phyloP scores from a whole-genome alignment of 2,113 vertebrate genomes.

The Pluvianellus socialis region DNA sequence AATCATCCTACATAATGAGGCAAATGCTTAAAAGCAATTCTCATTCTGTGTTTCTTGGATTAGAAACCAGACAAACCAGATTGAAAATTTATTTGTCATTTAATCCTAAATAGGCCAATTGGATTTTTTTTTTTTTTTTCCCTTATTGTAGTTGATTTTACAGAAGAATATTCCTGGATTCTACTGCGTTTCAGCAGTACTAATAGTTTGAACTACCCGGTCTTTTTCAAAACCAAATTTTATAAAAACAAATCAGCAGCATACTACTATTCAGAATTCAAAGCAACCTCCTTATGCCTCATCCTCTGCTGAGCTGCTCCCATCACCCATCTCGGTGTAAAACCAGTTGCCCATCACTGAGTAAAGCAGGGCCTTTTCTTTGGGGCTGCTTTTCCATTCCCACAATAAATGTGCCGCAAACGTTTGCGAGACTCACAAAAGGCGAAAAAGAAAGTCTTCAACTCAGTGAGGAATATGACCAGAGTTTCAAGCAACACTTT shows the following conservation, averaged over 20 bases:
- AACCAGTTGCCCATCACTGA: background rate
- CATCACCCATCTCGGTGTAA: background rate
- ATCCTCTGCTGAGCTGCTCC: background rate
- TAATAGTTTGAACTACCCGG: background rate
- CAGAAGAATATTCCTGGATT: background rate
- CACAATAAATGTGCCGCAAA: background rate
- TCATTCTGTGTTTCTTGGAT: background rate
- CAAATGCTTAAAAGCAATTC: background rate
- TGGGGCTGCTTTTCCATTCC: background rate
- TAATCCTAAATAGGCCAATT: background rate
- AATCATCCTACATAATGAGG: fast-evolving
- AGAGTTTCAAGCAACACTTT: background rate
- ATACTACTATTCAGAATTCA: background rate
- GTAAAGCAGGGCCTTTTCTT: background rate
- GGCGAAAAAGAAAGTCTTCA: background rate
- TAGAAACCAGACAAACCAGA: background rate
- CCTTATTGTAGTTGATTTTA: background rate
- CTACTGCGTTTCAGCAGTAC: background rate
- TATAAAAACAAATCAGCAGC: background rate
- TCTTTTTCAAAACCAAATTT: background rate
- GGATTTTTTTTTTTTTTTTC: background rate
- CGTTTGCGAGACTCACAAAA: background rate
- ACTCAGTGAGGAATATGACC: background rate
- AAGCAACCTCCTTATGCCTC: background rate
- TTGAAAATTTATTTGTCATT: background rate